Conservation (phyloP, 2,888 invertebrate genomes). For the Cryptocephalus primarius region DNA sequence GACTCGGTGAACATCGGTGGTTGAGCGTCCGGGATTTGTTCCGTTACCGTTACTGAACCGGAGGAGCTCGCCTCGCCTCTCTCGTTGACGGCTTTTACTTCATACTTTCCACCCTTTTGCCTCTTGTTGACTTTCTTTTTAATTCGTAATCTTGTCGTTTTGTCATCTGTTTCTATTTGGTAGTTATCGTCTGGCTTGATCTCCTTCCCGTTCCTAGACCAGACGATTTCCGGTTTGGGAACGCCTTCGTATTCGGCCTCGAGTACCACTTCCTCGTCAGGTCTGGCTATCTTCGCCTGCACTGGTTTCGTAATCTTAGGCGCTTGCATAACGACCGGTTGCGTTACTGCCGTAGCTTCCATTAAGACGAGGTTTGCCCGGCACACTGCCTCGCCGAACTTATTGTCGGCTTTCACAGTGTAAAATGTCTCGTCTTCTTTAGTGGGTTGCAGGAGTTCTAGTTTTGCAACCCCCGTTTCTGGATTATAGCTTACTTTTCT, state of each 20-base stretch:
- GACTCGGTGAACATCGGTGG: slow-evolving; percentile 67
- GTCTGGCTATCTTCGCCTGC: slow-evolving; percentile 60
- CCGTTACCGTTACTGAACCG: slow-evolving; percentile 67
- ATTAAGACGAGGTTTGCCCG: slow-evolving; percentile 59
- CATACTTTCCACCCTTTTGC: slow-evolving; percentile 79
- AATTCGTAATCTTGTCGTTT: slow-evolving; percentile 53
- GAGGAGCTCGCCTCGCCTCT: slow-evolving; percentile 70
- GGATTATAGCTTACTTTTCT: slow-evolving; percentile 48
- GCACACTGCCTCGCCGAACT: slow-evolving; percentile 61
- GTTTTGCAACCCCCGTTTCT: slow-evolving; percentile 50
- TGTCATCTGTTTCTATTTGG: slow-evolving; percentile 47
- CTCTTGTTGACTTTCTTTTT: slow-evolving; percentile 48
- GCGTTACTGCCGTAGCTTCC: slow-evolving; percentile 37
- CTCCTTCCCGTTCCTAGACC: slow-evolving; percentile 76
- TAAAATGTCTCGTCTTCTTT: slow-evolving; percentile 58
- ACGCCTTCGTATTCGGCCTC: slow-evolving; percentile 62
- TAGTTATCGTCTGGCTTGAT: slow-evolving; percentile 54
- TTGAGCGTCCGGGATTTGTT: slow-evolving; percentile 44
- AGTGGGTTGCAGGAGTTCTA: slow-evolving; percentile 53
- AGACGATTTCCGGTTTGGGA: slow-evolving; percentile 64
- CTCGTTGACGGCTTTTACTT: slow-evolving; percentile 68
- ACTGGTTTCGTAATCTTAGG: slow-evolving; percentile 71
- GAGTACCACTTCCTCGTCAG: slow-evolving; percentile 56
- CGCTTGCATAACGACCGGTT: slow-evolving; percentile 47
- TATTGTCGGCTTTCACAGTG: slow-evolving; percentile 59